Base-by-base conservation (phyloP, 2,797 vertebrate species). In the Vultur gryphus region DNA sequence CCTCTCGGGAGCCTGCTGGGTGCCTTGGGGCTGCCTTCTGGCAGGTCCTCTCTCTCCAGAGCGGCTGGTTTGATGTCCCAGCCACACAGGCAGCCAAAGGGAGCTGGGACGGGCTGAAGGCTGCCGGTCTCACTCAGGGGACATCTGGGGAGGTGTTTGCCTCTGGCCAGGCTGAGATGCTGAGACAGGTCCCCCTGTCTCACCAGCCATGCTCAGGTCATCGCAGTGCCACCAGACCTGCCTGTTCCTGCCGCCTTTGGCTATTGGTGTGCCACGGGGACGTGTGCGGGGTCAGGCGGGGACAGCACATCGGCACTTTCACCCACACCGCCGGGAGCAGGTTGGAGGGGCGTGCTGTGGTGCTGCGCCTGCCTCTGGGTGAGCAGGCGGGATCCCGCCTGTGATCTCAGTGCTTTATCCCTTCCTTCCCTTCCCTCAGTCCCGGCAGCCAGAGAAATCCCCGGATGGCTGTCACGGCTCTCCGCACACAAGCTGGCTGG, bases 191-290 rank as follows among this genome's bases (percentile, higher is more conserved):
- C 16, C n/a, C 51, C 9, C 5, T 0, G 1, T 10, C 3, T 13
- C 3, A 0, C 33, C 2, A 2, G 43, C 69, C 14, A 0, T 31
- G 66, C 29, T 26, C 4, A 0, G 48, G 16, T 11, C 3, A 1
- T 46, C 7, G 2, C 26, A 4, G 6, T 35, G 39, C 62, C 46
- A 15, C 67, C 51, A 75, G 48, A 29, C 48, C 61, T 11, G 80
- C 51, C 46, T 26, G 59, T 9, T 31, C 58, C 65, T 3, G 33
- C 62, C 24, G 72, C 41, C 64, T 16, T 6, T 0, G 62, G 92
- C 54, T 9, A 9, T 5, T 4, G 2, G 51, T 7, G 69, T 10
- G 39, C 39, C 3, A 3, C 0, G 4, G 91, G 87, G 65, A n/a
- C 4, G 3, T 13, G 17, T 8, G 62, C 2, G 39, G 93, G 96